Evolutionary conservation across 2,113 vertebrate genomes (phyloP).

Genomic region (Nothocercus nigrocapillus): DNA sequence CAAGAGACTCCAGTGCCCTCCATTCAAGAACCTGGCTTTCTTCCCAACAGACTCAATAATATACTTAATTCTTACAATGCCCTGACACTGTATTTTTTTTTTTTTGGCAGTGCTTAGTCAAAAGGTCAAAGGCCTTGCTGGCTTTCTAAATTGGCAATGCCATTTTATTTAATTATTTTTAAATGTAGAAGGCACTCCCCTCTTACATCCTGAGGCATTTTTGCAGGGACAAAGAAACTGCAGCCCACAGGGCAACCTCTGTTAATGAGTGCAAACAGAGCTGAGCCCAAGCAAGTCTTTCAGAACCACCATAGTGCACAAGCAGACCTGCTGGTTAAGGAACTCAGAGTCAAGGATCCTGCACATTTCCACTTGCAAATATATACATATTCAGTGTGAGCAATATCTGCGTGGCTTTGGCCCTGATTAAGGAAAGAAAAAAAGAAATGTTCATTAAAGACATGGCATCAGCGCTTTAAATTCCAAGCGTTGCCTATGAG

Average conservation of each 20-base stretch:
- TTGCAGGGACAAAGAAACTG: constrained; percentile 1
- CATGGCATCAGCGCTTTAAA: background rate
- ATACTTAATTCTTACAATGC: constrained; percentile 34
- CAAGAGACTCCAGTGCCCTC: background rate
- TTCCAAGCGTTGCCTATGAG: background rate
- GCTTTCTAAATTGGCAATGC: background rate
- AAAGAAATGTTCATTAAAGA: background rate
- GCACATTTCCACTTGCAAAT: background rate
- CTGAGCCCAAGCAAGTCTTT: background rate
- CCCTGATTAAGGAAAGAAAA: background rate
- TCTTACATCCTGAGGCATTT: background rate
- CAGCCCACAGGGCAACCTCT: background rate
- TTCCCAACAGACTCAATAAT: constrained; percentile 14
- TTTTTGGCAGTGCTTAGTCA: constrained; percentile 31
- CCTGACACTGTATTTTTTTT: constrained; percentile 35
- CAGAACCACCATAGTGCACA: background rate
- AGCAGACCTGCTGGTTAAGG: background rate
- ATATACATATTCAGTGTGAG: background rate
- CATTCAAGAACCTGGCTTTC: background rate
- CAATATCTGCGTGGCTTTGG: background rate
- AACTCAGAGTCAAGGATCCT: background rate
- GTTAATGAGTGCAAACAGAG: background rate
- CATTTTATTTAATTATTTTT: constrained; percentile 30
- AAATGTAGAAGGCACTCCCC: background rate
- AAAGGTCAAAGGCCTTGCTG: constrained; percentile 27